Evolutionary conservation across 2,797 vertebrate genomes (phyloP).

Genomic region (Heteromormyrus szaboi): DNA sequence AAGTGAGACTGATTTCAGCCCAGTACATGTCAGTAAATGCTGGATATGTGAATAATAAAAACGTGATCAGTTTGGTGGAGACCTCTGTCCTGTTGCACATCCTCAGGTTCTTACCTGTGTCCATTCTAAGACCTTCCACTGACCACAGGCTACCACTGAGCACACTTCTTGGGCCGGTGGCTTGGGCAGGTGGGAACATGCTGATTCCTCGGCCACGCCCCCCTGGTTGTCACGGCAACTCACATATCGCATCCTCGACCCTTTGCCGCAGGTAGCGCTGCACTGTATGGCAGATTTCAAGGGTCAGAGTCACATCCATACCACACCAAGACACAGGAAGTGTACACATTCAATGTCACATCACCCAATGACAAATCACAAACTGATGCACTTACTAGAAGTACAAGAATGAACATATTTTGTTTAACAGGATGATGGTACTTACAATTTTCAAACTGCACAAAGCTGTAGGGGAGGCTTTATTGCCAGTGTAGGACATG

Average conservation of each 20-base stretch:
- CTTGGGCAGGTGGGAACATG: constrained; percentile 76
- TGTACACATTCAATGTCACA: not conserved
- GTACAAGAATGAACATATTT: not conserved
- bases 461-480: not conserved
- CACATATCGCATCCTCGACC: constrained; percentile 88
- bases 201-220: constrained; percentile 80
- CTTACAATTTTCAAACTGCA: not conserved
- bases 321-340: not conserved
- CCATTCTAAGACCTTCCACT: constrained; percentile 95
- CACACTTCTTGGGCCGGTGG: constrained; percentile 81
- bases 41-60: not conserved
- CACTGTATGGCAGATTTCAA: constrained; percentile 63
- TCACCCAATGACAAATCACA: not conserved
- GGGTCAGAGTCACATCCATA: not conserved
- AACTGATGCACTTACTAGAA: not conserved
- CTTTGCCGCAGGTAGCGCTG: constrained; percentile 89
- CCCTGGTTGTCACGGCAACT: constrained; percentile 92
- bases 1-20: not conserved
- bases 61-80: not conserved
- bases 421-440: not conserved
- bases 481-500: not conserved
- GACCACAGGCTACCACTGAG: constrained; percentile 79
- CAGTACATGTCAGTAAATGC: not conserved
- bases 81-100: not conserved
- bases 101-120: constrained; percentile 70